Conservation (phyloP, 2,797 vertebrate genomes). For the Labroides dimidiatus region DNA sequence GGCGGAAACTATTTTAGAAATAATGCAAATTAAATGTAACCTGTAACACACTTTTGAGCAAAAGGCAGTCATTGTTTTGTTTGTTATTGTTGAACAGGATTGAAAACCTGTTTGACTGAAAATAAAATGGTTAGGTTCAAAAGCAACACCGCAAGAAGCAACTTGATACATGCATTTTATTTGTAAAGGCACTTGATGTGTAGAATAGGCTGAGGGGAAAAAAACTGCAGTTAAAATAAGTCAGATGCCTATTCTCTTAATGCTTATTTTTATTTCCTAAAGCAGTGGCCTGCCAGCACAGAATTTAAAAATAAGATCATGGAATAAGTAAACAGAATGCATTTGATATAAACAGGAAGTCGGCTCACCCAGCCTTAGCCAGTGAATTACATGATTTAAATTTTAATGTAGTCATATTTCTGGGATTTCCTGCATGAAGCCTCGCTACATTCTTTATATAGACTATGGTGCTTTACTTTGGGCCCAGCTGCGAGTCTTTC, state of each 20-base stretch:
- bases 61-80: conserved; percentile 1
- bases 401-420: background rate
- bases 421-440: accelerated
- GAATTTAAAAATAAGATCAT: background rate
- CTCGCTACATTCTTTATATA: background rate
- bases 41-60: background rate
- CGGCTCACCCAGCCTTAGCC: background rate
- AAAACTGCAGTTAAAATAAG: background rate
- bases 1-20: background rate
- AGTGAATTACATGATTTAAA: background rate
- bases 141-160: background rate
- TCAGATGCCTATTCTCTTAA: background rate
- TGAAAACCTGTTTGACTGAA: conserved; percentile 52
- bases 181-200: too few species aligned
- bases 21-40: background rate
- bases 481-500: conserved; percentile 29
- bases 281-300: background rate
- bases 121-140: background rate
- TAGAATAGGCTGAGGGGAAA: too few species aligned
- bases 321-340: background rate
- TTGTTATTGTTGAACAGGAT: conserved; percentile 39
- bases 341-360: conserved; percentile 7
- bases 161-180: background rate
- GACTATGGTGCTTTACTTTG: background rate
- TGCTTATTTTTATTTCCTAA: background rate